Evolutionary conservation across 2,888 invertebrate genomes (phyloP).

Genomic region (Dryomyza anilis): DNA sequence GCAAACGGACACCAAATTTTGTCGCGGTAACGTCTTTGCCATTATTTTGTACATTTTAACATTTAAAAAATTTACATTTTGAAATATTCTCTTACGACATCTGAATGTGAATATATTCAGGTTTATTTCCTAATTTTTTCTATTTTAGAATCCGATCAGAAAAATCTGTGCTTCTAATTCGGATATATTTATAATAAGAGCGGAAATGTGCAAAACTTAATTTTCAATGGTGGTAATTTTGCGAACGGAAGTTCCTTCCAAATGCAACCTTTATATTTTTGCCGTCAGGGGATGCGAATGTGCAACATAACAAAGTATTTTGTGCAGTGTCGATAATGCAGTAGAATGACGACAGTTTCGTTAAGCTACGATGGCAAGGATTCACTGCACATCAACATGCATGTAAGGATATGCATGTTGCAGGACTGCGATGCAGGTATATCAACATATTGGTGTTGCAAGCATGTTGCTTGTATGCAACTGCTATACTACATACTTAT

Average conservation of each 20-base stretch:
- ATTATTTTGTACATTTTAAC: too few species aligned
- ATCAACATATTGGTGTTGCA: background rate
- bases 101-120: too few species aligned
- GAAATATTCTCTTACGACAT: too few species aligned
- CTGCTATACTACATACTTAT: too few species aligned
- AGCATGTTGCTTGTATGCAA: background rate
- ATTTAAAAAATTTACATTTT: too few species aligned
- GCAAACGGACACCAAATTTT: too few species aligned
- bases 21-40: too few species aligned
- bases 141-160: too few species aligned
- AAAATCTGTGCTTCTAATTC: background rate
- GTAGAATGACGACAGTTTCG: constrained; percentile 12
- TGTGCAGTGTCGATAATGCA: constrained; percentile 29
- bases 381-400: background rate
- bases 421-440: background rate
- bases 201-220: background rate
- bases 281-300: constrained; percentile 8
- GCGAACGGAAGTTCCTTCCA: background rate
- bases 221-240: background rate
- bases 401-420: background rate
- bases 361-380: constrained; percentile 6
- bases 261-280: background rate
- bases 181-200: background rate
- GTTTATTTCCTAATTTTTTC: too few species aligned
- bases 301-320: constrained; percentile 11